Conservation (phyloP, 2,888 invertebrate genomes). For the Rosalia funebris region DNA sequence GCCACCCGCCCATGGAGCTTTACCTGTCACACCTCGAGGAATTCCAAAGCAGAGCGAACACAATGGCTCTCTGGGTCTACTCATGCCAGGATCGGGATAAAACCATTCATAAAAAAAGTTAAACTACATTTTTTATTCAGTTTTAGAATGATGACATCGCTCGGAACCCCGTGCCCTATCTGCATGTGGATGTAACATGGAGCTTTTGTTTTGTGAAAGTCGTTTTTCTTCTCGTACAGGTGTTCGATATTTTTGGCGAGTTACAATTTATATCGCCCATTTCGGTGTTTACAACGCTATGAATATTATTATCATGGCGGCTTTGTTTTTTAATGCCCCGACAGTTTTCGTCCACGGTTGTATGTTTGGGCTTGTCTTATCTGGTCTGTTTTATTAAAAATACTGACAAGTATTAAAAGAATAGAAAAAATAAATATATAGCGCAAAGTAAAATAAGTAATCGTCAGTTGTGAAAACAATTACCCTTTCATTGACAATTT, state of each 20-base stretch:
- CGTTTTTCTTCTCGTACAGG: slow-evolving; percentile 36
- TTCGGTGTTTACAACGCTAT: slow-evolving; percentile 25
- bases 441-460: no score
- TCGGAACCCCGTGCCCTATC: slow-evolving; percentile 26
- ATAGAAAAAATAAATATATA: no score
- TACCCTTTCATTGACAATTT: no score
- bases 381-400: no score
- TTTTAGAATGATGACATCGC: slow-evolving; percentile 25
- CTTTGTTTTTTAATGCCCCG: slow-evolving; percentile 17
- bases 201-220: slow-evolving; percentile 29
- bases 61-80: slow-evolving; percentile 32
- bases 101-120: slow-evolving; percentile 22
- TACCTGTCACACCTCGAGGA: slow-evolving; percentile 47
- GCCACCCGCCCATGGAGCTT: slow-evolving; percentile 34
- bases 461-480: no score
- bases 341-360: slow-evolving; percentile 5
- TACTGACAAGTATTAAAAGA: no score
- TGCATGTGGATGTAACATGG: slow-evolving; percentile 15
- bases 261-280: slow-evolving; percentile 33
- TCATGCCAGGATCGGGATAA: slow-evolving; percentile 15
- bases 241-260: slow-evolving; percentile 38
- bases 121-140: slow-evolving; percentile 27
- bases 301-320: slow-evolving; percentile 21
- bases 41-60: slow-evolving; percentile 44
- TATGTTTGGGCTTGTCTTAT: no score